Base-by-base conservation (phyloP, 2,797 vertebrate species). In the Epinephelus coioides region DNA sequence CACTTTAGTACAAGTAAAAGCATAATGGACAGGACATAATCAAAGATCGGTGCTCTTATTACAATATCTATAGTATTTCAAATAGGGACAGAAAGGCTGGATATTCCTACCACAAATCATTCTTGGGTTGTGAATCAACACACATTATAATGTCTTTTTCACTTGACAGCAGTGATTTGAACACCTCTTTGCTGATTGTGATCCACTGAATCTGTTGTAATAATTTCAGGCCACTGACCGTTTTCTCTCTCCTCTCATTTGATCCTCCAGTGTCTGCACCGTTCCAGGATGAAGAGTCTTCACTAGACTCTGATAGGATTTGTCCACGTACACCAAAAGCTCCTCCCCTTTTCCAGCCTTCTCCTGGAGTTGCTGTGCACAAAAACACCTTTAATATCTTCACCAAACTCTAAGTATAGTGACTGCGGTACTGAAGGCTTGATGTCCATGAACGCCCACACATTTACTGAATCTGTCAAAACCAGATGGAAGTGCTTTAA, bases 361-460 rank as follows among this genome's bases (percentile, higher is more conserved):
- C 6, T 92, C 95, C 79, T 97, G 95, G 78, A 98, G 92, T 67
- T 88, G 83, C 98, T 99, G 87, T 57, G 47, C 15, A 76, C 0
- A 83, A 80, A 81, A 78, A 67, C 30, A 56, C 0, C 1, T 69
- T 70, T 62, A 14, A 65, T 5, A 65, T 54, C 62, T 78, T 63
- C 23, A 59, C 40, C 51, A 61, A 60, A 76, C 21, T n/a, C 34
- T n/a, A 38, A 76, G 21, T 3, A 46, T 0, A 14, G 4, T 23
- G 5, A 70, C 73, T 54, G 53, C 2, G 25, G 57, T n/a, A 49
- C 21, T 55, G 65, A 67, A 43, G 2, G 72, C 34, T 55, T 77
- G 54, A 78, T 44, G 12, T 61, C 38, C 5, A 40, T 40, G 49
- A 75, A 61, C 13, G 40, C 55, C 7, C 57, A 61, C 66, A 46